Conservation (phyloP, 2,888 invertebrate species). For the Chloroclysta siterata region DNA sequence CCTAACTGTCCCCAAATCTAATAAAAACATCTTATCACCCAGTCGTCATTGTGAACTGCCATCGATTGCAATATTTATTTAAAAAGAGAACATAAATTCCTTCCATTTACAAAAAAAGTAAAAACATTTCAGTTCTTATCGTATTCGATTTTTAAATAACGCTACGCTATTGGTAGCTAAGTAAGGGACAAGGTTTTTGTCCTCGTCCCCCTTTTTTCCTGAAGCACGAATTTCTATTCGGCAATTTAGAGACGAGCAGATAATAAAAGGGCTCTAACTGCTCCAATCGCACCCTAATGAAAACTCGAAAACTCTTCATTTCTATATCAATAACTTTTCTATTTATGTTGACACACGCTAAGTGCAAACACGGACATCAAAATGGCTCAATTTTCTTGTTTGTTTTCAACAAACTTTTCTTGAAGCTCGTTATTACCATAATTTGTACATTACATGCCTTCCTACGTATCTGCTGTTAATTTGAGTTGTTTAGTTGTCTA, state of each 20-base stretch:
- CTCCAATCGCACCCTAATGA: conserved; percentile 82
- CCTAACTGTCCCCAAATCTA: conserved; percentile 67
- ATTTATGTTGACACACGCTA: conserved; percentile 57
- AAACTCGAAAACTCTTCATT: conserved; percentile 80
- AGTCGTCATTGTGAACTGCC: conserved; percentile 72
- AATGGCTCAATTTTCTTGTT: conserved; percentile 51
- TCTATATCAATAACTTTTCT: conserved; percentile 76
- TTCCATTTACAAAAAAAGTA: conserved; percentile 78
- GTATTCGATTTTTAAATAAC: conserved; percentile 84
- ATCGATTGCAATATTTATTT: conserved; percentile 79
- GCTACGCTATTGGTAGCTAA: conserved; percentile 78
- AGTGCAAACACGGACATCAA: conserved; percentile 49
- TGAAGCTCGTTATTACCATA: conserved; percentile 40
- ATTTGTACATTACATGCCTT: conserved; percentile 39
- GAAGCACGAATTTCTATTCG: conserved; percentile 80
- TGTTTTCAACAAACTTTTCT: conserved; percentile 41
- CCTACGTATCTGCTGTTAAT: conserved; percentile 37
- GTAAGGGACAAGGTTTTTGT: conserved; percentile 78
- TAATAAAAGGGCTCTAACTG: conserved; percentile 86
- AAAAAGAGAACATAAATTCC: conserved; percentile 76
- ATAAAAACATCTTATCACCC: conserved; percentile 81
- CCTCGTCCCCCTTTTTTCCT: conserved; percentile 76
- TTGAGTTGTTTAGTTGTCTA: conserved; percentile 37
- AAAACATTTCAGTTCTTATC: conserved; percentile 82
- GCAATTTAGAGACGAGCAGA: conserved; percentile 84